A percentile compares a stretch with the other conserved stretches of the same genome.
Evolutionary conservation across 2,888 invertebrate species (phyloP).

Genomic region (Phaonia tiefii): DNA sequence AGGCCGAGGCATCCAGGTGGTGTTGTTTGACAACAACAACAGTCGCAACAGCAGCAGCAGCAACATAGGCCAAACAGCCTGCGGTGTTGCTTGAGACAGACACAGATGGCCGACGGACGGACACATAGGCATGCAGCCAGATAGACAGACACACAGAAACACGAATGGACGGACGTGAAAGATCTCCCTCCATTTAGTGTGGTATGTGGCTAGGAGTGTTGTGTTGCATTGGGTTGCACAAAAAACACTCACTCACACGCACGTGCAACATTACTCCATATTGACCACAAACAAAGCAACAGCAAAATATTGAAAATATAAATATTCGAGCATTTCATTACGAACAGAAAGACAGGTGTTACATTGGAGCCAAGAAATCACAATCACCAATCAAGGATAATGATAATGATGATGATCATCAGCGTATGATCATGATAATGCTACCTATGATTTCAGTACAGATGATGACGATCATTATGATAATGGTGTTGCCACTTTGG

Average conservation of each 20-base stretch:
- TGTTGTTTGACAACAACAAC: neutral
- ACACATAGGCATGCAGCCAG: conserved; percentile 4
- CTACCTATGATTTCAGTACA: neutral
- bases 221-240: neutral
- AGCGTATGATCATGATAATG: conserved; percentile 5
- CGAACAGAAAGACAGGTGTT: conserved; percentile 60
- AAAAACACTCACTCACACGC: conserved; percentile 48
- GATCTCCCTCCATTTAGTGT: conserved; percentile 10
- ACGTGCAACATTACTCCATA: conserved; percentile 57
- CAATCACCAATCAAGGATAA: conserved; percentile 35
- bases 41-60: conserved; percentile 28
- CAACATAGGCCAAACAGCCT: conserved; percentile 29
- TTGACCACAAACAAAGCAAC: conserved; percentile 47
- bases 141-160: conserved; percentile 14
- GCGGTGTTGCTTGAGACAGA: conserved; percentile 33
- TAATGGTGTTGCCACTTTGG: conserved; percentile 63
- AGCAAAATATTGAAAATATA: no score
- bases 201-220: conserved; percentile 21
- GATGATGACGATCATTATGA: conserved; percentile 24
- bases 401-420: conserved; percentile 25
- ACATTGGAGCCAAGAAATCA: conserved; percentile 47
- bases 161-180: conserved; percentile 12
- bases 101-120: neutral
- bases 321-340: conserved; percentile 39
- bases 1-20: conserved; percentile 17